Conservation (phyloP, 2,888 invertebrate genomes). For the Steromphala cineraria region DNA sequence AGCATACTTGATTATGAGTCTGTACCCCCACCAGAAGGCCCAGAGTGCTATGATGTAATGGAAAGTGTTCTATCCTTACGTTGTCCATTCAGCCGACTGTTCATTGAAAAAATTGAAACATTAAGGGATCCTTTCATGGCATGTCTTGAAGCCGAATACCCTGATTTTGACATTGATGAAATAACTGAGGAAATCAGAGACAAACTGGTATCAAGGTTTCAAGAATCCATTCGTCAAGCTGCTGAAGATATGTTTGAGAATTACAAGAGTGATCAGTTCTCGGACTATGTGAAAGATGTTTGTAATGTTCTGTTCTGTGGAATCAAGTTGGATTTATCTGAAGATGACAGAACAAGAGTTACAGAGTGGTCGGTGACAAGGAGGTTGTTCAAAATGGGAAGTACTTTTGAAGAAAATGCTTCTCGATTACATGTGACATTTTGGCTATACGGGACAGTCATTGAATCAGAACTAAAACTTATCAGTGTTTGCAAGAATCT, state of each 20-base stretch:
- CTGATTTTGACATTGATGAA: not conserved
- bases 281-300: conserved; percentile 8
- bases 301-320: not conserved
- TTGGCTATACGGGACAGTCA: conserved; percentile 21
- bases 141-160: not conserved
- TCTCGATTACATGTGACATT: conserved; percentile 26
- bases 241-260: not conserved
- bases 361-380: not conserved
- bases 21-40: not conserved
- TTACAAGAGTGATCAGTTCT: not conserved
- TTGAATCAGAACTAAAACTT: conserved; percentile 23
- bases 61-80: not conserved
- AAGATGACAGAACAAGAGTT: not conserved
- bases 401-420: conserved; percentile 3
- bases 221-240: not conserved
- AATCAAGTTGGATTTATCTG: not conserved
- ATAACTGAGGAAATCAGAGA: not conserved
- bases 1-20: not conserved
- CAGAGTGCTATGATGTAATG: not conserved
- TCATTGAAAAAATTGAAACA: not conserved
- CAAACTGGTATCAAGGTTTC: not conserved
- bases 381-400: not conserved
- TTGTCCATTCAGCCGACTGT: conserved; percentile 2
- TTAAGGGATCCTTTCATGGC: conserved; percentile 6
- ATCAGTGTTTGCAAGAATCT: not conserved